phyloP scores from a whole-genome alignment of 2,797 vertebrate species.

The Siniperca scherzeri region DNA sequence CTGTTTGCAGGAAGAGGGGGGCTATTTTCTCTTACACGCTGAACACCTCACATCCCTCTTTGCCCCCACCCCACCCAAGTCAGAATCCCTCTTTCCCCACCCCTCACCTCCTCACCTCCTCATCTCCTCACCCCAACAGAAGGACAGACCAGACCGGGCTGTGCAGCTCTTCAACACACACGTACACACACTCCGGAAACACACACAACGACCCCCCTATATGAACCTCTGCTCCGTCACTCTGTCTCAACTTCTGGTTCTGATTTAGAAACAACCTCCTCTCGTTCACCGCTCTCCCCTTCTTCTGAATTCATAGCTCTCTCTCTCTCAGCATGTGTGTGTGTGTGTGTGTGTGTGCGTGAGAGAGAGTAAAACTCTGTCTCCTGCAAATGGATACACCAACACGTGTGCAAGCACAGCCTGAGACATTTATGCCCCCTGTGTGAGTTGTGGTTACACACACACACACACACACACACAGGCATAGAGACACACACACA shows the following conservation, averaged over 20 bases:
- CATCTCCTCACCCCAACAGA: constrained; percentile 50
- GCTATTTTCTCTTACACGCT: constrained; percentile 25
- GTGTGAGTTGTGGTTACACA: constrained; percentile 61
- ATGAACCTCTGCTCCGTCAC: constrained; percentile 67
- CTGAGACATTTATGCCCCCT: constrained; percentile 74
- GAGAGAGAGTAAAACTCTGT: constrained; percentile 40
- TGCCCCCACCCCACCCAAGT: constrained; percentile 19
- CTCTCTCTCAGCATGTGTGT: constrained; percentile 21
- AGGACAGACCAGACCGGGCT: constrained; percentile 47
- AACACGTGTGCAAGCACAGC: constrained; percentile 68
- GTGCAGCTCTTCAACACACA: constrained; percentile 26
- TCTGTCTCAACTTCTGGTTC: constrained; percentile 78
- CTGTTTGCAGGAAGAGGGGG: constrained; percentile 36
- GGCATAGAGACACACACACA: constrained; percentile 27
- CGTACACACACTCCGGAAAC: constrained; percentile 21
- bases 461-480: constrained; percentile 11
- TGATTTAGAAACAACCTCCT: constrained; percentile 76
- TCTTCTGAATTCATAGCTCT: constrained; percentile 40
- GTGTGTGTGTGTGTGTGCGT: constrained; percentile 23
- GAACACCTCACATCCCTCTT: constrained; percentile 30
- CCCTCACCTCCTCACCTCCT: constrained; percentile 28
- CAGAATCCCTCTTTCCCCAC: constrained; percentile 28
- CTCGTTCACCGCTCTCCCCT: constrained; percentile 45
- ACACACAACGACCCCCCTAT: constrained; percentile 39
- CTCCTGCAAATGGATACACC: constrained; percentile 64